These are phyloP conservation scores for Phyllopteryx taeniolatus DNA, from an alignment of 2,113 vertebrate species.

Conservation along the genomic window DNA sequence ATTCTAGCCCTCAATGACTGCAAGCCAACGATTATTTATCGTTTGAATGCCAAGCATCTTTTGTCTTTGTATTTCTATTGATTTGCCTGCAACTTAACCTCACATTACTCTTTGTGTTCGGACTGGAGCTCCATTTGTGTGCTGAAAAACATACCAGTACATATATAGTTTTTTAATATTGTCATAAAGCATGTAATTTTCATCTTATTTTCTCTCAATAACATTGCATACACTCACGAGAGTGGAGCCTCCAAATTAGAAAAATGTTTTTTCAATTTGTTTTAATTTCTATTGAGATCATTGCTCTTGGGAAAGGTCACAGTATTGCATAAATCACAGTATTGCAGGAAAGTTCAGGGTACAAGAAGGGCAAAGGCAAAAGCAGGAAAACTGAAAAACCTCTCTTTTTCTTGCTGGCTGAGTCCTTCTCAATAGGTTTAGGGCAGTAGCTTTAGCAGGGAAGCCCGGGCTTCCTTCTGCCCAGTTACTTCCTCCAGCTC, in stretches of 20 bases:
- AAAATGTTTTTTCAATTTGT: neutral
- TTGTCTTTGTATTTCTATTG: slow-evolving; percentile 2
- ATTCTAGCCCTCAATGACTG: neutral
- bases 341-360: too few species aligned
- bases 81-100: neutral
- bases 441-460: too few species aligned
- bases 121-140: neutral
- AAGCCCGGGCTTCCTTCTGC: too few species aligned
- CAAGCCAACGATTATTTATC: neutral
- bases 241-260: neutral
- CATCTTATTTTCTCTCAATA: neutral
- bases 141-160: neutral
- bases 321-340: too few species aligned
- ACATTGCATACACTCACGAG: neutral
- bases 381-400: too few species aligned
- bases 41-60: neutral
- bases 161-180: neutral
- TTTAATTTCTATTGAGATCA: neutral
- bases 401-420: too few species aligned
- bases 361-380: too few species aligned
- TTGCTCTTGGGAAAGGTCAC: too few species aligned
- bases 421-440: too few species aligned
- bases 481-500: too few species aligned
- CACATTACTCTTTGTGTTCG: neutral
- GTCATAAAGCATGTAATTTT: neutral